A percentile compares a stretch with the other conserved stretches of the same genome.
These are phyloP conservation scores for Mixornis gularis DNA, from an alignment of 2,113 vertebrate genomes.

Conservation along the genomic window DNA sequence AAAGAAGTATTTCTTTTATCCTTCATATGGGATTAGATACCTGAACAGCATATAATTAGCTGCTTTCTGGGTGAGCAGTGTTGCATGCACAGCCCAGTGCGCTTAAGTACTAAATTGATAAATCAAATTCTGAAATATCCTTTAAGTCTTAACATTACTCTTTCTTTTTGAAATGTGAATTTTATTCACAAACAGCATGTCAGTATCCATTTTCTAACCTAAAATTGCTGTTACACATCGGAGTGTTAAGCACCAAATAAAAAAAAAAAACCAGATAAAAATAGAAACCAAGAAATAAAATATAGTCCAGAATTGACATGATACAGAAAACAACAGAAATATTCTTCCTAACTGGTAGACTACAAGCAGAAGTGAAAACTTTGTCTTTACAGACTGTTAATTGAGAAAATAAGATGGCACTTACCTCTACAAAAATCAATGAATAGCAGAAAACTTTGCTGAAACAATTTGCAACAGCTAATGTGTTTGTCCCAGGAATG, in stretches of 20 bases:
- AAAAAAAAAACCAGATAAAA: no score
- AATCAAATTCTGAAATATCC: neutral
- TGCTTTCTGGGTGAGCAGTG: neutral
- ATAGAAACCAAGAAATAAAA: neutral
- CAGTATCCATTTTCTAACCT: neutral
- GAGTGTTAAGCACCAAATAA: neutral
- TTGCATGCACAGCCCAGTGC: neutral
- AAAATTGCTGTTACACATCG: neutral
- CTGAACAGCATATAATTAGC: accelerated
- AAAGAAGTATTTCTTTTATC: neutral
- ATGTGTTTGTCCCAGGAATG: slow-evolving; percentile 22
- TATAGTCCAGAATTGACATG: neutral
- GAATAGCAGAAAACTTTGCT: slow-evolving; percentile 33
- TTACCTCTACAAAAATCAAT: slow-evolving; percentile 50
- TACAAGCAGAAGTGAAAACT: neutral
- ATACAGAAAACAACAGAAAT: neutral
- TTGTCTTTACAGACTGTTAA: neutral
- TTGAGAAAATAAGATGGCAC: slow-evolving; percentile 34
- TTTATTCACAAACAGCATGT: neutral
- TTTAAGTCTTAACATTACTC: neutral
- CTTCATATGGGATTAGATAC: neutral
- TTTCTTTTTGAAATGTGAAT: neutral
- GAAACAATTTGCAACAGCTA: slow-evolving; percentile 15
- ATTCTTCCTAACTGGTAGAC: neutral
- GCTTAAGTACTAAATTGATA: neutral